These are phyloP conservation scores for Pogonocherus hispidulus DNA, from an alignment of 2,888 invertebrate species.

Conservation along the genomic window DNA sequence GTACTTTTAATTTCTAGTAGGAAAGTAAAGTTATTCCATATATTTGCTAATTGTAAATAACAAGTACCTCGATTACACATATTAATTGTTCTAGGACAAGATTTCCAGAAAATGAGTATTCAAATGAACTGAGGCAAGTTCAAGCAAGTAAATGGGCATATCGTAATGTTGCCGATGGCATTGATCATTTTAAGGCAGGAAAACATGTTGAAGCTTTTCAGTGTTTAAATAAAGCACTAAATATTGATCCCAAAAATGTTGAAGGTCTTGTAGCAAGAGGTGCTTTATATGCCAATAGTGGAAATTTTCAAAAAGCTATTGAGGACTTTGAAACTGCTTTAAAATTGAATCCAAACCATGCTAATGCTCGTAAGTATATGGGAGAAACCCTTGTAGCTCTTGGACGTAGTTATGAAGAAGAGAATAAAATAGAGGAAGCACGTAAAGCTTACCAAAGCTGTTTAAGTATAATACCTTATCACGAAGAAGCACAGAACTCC, in stretches of 20 bases:
- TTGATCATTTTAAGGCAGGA: conserved; percentile 93
- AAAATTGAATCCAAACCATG: conserved; percentile 89
- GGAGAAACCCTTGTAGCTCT: conserved; percentile 92
- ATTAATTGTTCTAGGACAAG: conserved; percentile 72
- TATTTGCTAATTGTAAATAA: no score
- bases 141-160: conserved; percentile 96
- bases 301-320: conserved; percentile 93
- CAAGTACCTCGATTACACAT: no score
- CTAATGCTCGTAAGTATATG: conserved; percentile 94
- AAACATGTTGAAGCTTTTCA: conserved; percentile 95
- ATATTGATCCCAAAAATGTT: conserved; percentile 91
- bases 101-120: conserved; percentile 86
- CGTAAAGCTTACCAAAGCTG: conserved; percentile 89
- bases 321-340: conserved; percentile 95
- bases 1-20: no score
- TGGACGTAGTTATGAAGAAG: conserved; percentile 90
- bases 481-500: conserved; percentile 89
- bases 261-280: conserved; percentile 94
- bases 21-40: no score
- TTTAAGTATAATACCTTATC: conserved; percentile 85
- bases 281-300: conserved; percentile 93
- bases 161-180: conserved; percentile 93
- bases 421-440: conserved; percentile 87
- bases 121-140: conserved; percentile 86
- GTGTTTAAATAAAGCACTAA: conserved; percentile 92